Conservation (phyloP, 2,113 vertebrate genomes). For the Pseudorhombus dupliciocellatus region DNA sequence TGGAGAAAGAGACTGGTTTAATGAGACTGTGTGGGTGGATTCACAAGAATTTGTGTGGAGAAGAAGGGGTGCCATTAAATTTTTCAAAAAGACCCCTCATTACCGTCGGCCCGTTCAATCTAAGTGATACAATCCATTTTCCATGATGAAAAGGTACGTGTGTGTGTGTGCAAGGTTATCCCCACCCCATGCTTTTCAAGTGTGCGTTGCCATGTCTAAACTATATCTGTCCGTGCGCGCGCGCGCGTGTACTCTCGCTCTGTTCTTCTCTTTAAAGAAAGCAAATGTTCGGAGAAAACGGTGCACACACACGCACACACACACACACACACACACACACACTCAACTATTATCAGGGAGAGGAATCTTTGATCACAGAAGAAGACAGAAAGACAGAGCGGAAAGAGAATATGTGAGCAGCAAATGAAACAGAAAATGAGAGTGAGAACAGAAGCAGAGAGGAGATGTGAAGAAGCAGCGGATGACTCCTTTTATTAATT, state of each 20-base stretch:
- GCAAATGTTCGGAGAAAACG: conserved; percentile 59
- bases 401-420: conserved; percentile 66
- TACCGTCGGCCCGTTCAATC: conserved; percentile 40
- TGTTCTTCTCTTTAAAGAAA: conserved; percentile 57
- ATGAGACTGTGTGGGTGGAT: conserved; percentile 57
- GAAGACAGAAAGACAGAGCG: conserved; percentile 41
- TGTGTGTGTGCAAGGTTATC: background rate
- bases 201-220: background rate
- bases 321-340: conserved; percentile 9
- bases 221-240: background rate
- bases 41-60: background rate
- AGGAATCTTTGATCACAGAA: conserved; percentile 70
- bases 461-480: conserved; percentile 21
- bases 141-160: conserved; percentile 21
- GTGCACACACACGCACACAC: background rate
- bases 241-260: background rate
- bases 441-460: conserved; percentile 16
- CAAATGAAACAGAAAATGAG: conserved; percentile 49
- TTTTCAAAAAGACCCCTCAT: conserved; percentile 58
- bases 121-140: conserved; percentile 30
- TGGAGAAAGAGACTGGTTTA: conserved; percentile 47
- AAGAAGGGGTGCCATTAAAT: conserved; percentile 39
- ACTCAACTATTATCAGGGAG: conserved; percentile 54
- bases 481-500: conserved; percentile 54
- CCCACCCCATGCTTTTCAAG: conserved; percentile 1